Evolutionary conservation across 2,113 vertebrate genomes (phyloP), one percentile per base, ranked within the genome.

Genomic region (Rhineura floridana): DNA sequence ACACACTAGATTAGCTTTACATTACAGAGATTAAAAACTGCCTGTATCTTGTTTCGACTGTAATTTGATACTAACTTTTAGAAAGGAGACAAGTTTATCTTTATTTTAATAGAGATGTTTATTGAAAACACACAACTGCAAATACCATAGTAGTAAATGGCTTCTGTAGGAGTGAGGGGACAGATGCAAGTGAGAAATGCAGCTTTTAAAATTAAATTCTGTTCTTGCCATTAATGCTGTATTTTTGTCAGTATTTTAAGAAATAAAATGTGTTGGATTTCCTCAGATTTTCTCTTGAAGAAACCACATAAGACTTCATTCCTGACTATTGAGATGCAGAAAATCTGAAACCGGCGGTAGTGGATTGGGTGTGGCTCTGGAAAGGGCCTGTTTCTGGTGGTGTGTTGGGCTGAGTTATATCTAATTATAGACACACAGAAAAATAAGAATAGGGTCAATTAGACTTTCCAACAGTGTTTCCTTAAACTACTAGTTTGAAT

Each of bases 401-500:
- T 87, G 91, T 12, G 30, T 78, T 91, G 65, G 89, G 90, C 92
- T 30, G 86, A 95, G 87, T 92, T 94, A 93, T 92, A 67, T 88
- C 95, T 96, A 96, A 96, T 96, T 96, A 97, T 92, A 97, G 96
- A 95, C 89, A 90, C 90, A 90, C 93, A 95, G 91, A 96, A 96
- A 93, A 95, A 95, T 94, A 93, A 94, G 96, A 95, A 94, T 55
- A 46, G 88, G 93, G 93, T 96, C 94, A 96, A 91, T 94, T 93
- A 91, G 92, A 91, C 93, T 94, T 95, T 94, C 95, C 83, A 95
- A 91, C 94, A 89, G 65, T 92, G 91, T 93, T 96, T 96, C 93
- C 93, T 96, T 95, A 96, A 96, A 95, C 96, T 93, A 95, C 91
- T 94, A 89, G 93, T 95, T 95, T 90, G 90, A 63, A 86, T 93